Evolutionary conservation across 2,113 vertebrate species (phyloP), one percentile per base, ranked within the genome.

Genomic region (Lutjanus erythropterus): DNA sequence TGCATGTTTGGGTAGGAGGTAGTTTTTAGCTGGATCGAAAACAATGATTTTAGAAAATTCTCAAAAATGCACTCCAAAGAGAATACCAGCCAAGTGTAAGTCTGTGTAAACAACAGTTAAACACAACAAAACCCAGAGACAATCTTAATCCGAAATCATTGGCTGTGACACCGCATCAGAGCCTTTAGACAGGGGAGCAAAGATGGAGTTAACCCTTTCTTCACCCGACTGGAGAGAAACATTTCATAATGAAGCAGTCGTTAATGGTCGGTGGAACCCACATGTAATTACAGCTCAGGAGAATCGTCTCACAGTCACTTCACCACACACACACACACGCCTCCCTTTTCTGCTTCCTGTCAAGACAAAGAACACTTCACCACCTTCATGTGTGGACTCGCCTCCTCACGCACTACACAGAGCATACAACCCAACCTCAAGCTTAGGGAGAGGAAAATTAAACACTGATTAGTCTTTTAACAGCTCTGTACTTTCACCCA

Each of bases 351-450:
- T 73, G 75, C 67, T 89, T 72, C 85, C 85, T 52, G 53, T 73
- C 27, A 42, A 59, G 73, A 83, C 65, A 81, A 69, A 53, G 69
- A 72, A 69, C 73, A n/a, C 59, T 65, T 78, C 29, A 62, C 33
- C 61, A 71, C 44, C 44, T 82, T 86, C 88, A 37, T 83, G 90
- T 88, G 80, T 58, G 69, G 71, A 85, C 86, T 81, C 12, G 53
- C 74, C 66, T 39, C 55, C 33, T 65, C n/a, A 33, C 56, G 21
- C 25, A 55, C 55, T 52, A 21, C 53, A 37, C 33, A 58, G 39
- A 41, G 29, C 31, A 50, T 49, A 16, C 52, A 15, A 31, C 47
- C 52, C 25, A 49, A 74, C 53, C 23, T 56, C 27, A 23, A 35
- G 62, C 42, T 78, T 59, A n/a, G 35, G 50, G 19, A 44, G 52